These are phyloP conservation scores for Synergus japonicus DNA, from an alignment of 2,888 invertebrate genomes.

Conservation along the genomic window DNA sequence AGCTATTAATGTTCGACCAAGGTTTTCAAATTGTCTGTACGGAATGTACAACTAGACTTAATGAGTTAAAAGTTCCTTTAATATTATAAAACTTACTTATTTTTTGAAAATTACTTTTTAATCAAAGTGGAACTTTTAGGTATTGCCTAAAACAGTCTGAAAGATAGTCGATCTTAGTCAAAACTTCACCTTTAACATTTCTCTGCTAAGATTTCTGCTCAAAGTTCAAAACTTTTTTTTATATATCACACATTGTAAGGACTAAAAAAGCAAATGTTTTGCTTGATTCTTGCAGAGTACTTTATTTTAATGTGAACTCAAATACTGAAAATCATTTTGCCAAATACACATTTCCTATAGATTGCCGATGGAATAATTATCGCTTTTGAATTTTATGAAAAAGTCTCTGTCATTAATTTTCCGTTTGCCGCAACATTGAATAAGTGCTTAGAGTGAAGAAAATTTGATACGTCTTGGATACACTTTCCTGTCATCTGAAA, in stretches of 20 bases:
- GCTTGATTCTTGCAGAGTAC: too few species aligned
- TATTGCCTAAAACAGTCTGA: background rate
- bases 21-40: slow-evolving; percentile 1
- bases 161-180: background rate
- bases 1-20: slow-evolving; percentile 32
- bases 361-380: background rate
- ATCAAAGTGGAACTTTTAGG: too few species aligned
- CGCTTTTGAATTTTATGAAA: background rate
- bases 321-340: background rate
- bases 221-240: background rate
- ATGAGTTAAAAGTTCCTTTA: background rate
- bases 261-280: background rate
- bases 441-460: slow-evolving; percentile 25
- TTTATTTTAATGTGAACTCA: background rate
- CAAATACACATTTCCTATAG: background rate
- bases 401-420: background rate
- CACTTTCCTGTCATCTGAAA: slow-evolving; percentile 27
- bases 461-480: slow-evolving; percentile 30
- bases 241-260: background rate
- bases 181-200: background rate
- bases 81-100: too few species aligned
- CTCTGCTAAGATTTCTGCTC: background rate
- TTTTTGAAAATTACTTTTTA: too few species aligned
- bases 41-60: background rate
- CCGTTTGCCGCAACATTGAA: background rate